Conservation (phyloP, 1,140 invertebrate species). For the Drosophila nigromelanica region DNA sequence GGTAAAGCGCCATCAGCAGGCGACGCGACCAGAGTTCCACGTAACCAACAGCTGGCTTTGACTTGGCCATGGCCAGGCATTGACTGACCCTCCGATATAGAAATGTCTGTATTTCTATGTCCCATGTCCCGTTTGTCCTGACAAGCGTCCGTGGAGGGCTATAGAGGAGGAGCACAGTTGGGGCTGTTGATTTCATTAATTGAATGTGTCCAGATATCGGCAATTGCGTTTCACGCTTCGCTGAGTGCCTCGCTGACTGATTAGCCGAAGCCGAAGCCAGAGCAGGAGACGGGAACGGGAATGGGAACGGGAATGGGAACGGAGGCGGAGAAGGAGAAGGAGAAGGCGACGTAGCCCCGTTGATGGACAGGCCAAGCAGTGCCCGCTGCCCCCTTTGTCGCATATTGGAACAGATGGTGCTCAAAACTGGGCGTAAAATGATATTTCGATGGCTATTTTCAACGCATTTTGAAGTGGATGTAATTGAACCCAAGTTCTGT, state of each 20-base stretch:
- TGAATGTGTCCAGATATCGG: conserved; percentile 77
- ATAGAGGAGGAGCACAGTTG: conserved; percentile 3
- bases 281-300: background rate
- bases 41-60: conserved; percentile 8
- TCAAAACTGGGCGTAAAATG: conserved; percentile 59
- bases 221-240: conserved; percentile 78
- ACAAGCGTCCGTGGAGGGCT: conserved; percentile 1
- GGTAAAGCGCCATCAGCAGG: conserved; percentile 49
- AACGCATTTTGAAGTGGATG: background rate
- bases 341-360: background rate
- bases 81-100: conserved; percentile 42
- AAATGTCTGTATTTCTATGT: background rate
- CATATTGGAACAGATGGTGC: conserved; percentile 43
- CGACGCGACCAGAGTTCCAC: conserved; percentile 48
- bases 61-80: conserved; percentile 37
- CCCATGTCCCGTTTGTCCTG: conserved; percentile 42
- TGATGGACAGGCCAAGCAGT: conserved; percentile 31
- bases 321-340: background rate
- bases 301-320: too few relatives aligned
- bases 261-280: conserved; percentile 44
- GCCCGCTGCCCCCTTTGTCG: background rate
- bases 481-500: conserved; percentile 10
- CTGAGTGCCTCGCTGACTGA: conserved; percentile 77
- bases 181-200: conserved; percentile 78
- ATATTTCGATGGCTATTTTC: conserved; percentile 38